Percentiles rank a stretch among this genome's conserved stretches.
These are phyloP conservation scores for Rhagium mordax DNA, from an alignment of 2,888 invertebrate genomes.

Conservation along the genomic window DNA sequence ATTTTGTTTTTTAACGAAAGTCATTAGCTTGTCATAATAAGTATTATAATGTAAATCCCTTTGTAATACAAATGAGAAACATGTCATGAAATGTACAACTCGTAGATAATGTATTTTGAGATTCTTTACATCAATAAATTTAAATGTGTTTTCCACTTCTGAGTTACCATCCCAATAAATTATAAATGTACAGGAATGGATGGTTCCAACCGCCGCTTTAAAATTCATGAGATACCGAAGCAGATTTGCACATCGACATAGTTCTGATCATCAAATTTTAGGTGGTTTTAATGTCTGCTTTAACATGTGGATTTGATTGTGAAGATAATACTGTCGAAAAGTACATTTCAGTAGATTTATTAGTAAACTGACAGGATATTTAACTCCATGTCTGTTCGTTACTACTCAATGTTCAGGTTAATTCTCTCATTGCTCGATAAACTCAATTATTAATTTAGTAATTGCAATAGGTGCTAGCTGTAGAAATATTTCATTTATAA, in stretches of 20 bases:
- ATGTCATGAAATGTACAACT: slow-evolving; percentile 4
- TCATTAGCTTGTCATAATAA: background rate
- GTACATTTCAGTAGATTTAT: too few relatives aligned
- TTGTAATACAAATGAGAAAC: background rate
- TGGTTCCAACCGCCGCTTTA: slow-evolving; percentile 9
- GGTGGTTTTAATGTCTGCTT: background rate
- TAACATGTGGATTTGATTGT: background rate
- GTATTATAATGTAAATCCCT: background rate
- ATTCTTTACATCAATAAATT: slow-evolving; percentile 7
- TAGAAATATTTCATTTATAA: too few relatives aligned
- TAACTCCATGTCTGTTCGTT: too few relatives aligned
- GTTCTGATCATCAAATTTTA: slow-evolving; percentile 6
- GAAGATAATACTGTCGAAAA: too few relatives aligned
- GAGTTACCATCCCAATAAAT: slow-evolving; percentile 8
- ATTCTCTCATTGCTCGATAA: too few relatives aligned
- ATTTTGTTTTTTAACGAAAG: background rate
- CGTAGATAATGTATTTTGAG: background rate
- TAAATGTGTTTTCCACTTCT: slow-evolving; percentile 17
- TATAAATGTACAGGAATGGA: background rate
- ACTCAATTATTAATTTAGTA: too few relatives aligned
- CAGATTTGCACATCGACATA: slow-evolving; percentile 1
- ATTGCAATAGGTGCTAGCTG: too few relatives aligned
- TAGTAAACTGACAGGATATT: too few relatives aligned
- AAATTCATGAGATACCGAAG: slow-evolving; percentile 12
- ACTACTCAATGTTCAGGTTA: too few relatives aligned